A percentile compares a stretch with the other conserved stretches of the same genome.
These are phyloP conservation scores for Acanthurus lineatus DNA, from an alignment of 2,797 vertebrate species.

Conservation along the genomic window DNA sequence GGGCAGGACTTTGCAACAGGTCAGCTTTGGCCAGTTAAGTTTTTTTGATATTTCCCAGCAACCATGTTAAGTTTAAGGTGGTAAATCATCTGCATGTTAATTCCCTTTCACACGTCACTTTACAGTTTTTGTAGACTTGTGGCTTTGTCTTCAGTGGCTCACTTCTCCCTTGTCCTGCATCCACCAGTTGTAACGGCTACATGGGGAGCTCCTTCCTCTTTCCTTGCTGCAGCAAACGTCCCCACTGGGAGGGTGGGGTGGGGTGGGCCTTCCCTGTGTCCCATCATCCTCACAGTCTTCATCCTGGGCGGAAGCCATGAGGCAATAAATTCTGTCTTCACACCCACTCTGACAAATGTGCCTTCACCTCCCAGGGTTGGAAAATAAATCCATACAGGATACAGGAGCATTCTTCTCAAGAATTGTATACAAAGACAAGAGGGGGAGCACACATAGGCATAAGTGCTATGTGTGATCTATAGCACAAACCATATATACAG, in stretches of 20 bases:
- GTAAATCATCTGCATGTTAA: conserved; percentile 34
- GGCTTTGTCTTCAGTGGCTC: conserved; percentile 48
- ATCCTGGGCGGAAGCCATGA: conserved; percentile 89
- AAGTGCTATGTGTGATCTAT: conserved; percentile 24
- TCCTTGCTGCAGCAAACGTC: conserved; percentile 72
- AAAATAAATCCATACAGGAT: conserved; percentile 83
- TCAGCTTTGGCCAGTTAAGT: conserved; percentile 23
- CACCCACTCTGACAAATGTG: conserved; percentile 88
- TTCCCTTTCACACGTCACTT: conserved; percentile 25
- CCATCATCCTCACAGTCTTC: conserved; percentile 77
- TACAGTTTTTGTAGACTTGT: conserved; percentile 28
- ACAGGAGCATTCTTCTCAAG: conserved; percentile 69
- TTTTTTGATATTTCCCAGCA: conserved; percentile 24
- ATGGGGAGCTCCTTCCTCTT: conserved; percentile 74
- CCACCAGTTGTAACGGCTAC: conserved; percentile 69
- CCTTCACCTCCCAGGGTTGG: conserved; percentile 77
- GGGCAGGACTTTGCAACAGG: conserved; percentile 29
- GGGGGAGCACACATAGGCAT: conserved; percentile 12
- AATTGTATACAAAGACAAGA: conserved; percentile 44
- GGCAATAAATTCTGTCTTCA: conserved; percentile 90
- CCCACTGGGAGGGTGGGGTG: conserved; percentile 68
- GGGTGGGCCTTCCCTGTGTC: conserved; percentile 83
- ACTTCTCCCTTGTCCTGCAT: conserved; percentile 76
- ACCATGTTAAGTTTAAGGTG: conserved; percentile 11
- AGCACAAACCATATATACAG: conserved; percentile 16